Conservation (phyloP, 23 tunicate genomes). For the Ascidia mentula region DNA sequence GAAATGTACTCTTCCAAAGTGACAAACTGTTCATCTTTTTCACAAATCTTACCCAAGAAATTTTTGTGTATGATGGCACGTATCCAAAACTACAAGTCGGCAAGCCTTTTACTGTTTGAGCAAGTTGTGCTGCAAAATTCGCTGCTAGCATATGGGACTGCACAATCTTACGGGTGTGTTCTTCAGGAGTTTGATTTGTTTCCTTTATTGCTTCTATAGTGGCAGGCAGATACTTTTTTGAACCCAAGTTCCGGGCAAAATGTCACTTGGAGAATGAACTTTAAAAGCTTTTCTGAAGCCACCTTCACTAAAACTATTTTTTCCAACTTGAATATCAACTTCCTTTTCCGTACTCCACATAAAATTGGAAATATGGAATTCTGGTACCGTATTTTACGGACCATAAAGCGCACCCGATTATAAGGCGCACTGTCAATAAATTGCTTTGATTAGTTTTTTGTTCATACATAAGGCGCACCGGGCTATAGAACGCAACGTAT, state of each 20-base stretch:
- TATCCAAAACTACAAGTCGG: background rate
- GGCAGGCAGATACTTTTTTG: background rate
- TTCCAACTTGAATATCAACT: background rate
- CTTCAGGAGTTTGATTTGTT: slow-evolving; percentile 9
- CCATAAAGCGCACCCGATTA: no score
- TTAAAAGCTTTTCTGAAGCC: slow-evolving; percentile 4
- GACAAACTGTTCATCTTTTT: background rate
- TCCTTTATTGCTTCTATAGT: background rate
- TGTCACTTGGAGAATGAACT: background rate
- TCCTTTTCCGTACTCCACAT: no score
- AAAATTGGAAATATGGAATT: no score
- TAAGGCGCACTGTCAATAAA: no score
- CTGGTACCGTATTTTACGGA: no score
- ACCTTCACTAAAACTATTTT: background rate
- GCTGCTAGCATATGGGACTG: slow-evolving; percentile 7
- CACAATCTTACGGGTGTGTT: slow-evolving; percentile 11
- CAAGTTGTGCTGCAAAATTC: slow-evolving; percentile 12
- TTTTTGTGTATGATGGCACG: background rate
- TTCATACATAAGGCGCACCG: no score
- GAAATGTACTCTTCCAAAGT: background rate
- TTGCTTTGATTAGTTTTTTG: no score
- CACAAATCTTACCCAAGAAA: no score
- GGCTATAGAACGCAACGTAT: no score
- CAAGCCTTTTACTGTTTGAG: background rate
- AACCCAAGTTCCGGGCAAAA: slow-evolving; percentile 12